Percentiles rank a stretch among this genome's conserved stretches.
Evolutionary conservation across 2,797 vertebrate genomes (phyloP).

Genomic region (Chloroceryle inda): DNA sequence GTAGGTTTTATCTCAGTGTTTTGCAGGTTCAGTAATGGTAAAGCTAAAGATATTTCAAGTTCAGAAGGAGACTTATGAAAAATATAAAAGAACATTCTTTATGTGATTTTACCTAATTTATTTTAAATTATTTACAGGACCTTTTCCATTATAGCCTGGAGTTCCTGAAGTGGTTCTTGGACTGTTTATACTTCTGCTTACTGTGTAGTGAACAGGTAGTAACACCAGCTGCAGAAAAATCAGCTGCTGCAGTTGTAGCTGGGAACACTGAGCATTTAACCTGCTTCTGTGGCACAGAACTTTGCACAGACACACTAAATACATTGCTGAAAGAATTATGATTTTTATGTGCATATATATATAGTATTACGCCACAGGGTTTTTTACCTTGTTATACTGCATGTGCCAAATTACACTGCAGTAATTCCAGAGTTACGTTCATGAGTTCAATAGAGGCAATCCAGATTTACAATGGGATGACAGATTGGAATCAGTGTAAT

Average conservation of each 20-base stretch:
- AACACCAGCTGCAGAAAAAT: not conserved
- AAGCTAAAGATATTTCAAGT: not conserved
- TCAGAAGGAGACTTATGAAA: not conserved
- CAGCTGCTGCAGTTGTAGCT: not conserved
- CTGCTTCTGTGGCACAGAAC: not conserved
- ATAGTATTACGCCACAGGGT: not conserved
- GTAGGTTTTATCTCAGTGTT: not conserved
- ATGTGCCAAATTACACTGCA: conserved; percentile 38
- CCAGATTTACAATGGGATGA: conserved; percentile 45
- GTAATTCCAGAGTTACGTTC: not conserved
- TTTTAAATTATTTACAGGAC: not conserved
- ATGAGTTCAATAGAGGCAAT: conserved; percentile 38
- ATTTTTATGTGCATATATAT: conserved; percentile 7
- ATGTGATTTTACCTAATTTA: not conserved
- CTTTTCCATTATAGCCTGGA: not conserved
- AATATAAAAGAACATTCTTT: not conserved
- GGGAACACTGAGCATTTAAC: not conserved
- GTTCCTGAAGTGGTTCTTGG: not conserved
- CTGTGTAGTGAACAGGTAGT: not conserved
- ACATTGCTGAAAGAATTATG: conserved; percentile 5
- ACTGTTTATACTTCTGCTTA: not conserved
- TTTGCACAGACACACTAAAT: not conserved
- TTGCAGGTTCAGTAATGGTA: not conserved
- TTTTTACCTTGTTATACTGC: conserved; percentile 25
- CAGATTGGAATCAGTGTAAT: conserved; percentile 46